phyloP scores from a whole-genome alignment of 2,797 vertebrate species.

The Lerista edwardsae region DNA sequence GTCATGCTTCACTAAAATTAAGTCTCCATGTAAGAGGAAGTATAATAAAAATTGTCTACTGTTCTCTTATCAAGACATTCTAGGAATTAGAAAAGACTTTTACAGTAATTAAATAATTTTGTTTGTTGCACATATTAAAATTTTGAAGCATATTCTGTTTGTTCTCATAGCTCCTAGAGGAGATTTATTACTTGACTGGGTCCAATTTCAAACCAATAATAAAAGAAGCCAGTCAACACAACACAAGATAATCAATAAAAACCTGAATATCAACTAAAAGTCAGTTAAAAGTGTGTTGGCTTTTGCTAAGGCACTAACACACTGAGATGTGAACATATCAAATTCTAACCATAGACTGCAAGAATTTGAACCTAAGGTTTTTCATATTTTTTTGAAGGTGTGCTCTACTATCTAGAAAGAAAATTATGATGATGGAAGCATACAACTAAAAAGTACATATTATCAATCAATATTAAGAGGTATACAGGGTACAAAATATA shows the following conservation, averaged over 20 bases:
- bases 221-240: slow-evolving; percentile 42
- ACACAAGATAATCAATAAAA: slow-evolving; percentile 47
- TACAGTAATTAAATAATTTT: slow-evolving; percentile 47
- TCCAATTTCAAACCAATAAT: slow-evolving; percentile 50
- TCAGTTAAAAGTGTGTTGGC: no score
- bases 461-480: slow-evolving; percentile 25
- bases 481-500: background rate
- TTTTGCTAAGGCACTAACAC: background rate
- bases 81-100: slow-evolving; percentile 52
- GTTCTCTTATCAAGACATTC: slow-evolving; percentile 50
- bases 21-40: slow-evolving; percentile 21
- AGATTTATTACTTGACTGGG: slow-evolving; percentile 73
- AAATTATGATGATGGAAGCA: slow-evolving; percentile 47
- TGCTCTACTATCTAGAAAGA: slow-evolving; percentile 39
- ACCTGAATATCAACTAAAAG: slow-evolving; percentile 22
- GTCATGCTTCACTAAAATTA: slow-evolving; percentile 33
- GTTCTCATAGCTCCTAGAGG: slow-evolving; percentile 76
- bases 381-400: no score
- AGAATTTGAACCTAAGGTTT: slow-evolving; percentile 1
- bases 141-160: slow-evolving; percentile 75
- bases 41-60: slow-evolving; percentile 23
- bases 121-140: slow-evolving; percentile 78
- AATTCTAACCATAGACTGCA: slow-evolving; percentile 41
- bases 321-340: slow-evolving; percentile 27
- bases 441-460: slow-evolving; percentile 32